Evolutionary conservation across 2,113 vertebrate genomes (phyloP), one percentile per base, ranked within the genome.

Genomic region (Asarcornis scutulata): DNA sequence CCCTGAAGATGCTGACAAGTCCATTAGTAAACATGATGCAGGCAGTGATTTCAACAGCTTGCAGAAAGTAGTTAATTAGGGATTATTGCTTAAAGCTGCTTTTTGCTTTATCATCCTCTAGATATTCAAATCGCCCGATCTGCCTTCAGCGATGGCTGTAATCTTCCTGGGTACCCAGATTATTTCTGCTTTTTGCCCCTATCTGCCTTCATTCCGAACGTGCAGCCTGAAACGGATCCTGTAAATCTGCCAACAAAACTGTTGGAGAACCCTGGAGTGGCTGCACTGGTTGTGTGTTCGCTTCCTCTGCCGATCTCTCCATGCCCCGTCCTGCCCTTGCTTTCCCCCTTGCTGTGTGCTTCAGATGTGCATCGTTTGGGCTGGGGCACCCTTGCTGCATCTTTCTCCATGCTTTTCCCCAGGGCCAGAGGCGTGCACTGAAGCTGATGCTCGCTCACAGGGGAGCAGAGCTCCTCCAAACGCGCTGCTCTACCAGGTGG

Each of bases 11-110:
- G 55, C 83, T 95, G 94, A 87, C 72, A 80, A 66, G 17, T 66
- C 87, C 46, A 63, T 88, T 86, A 83, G 64, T n/a, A 80, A 80
- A 50, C 1, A 4, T 34, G 14, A 59, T 44, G n/a, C 76, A 83
- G 85, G 88, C 59, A 85, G 32, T n/a, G 85, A 94, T 95, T 95
- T 94, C 2, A 0, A 59, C 67, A 92, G 82, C 16, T 85, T 91
- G 92, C 74, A 92, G 90, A 80, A 93, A 93, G 67, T 9, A 59
- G n/a, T 46, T 86, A 80, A 60, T 79, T 78, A 27, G 56, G 38
- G 89, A 88, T 94, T 94, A 88, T 31, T 71, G 85, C 84, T 83
- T 91, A 94, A 56, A 97, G 78, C 82, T 66, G 66, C 26, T 94
- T 91, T 91, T 53, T 86, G 40, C 66, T 86, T 82, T 78, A 34